Conservation (phyloP, 2,113 vertebrate genomes). For the Rostratula benghalensis region DNA sequence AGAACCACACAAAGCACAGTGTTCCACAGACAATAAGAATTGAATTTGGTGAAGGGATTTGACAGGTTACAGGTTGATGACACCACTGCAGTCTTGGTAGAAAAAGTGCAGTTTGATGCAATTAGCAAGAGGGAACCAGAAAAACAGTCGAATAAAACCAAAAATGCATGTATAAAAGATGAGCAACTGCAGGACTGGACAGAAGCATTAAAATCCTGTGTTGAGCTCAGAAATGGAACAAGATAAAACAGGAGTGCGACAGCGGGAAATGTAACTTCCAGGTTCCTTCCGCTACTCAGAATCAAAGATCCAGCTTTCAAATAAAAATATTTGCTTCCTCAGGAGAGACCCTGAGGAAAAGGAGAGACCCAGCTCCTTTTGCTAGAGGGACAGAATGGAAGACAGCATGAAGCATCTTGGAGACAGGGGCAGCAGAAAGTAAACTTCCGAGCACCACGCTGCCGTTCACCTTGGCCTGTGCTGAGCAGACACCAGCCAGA, state of each 20-base stretch:
- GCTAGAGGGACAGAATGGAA: accelerated
- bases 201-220: not conserved
- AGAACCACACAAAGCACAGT: not conserved
- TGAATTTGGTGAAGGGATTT: not conserved
- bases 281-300: not conserved
- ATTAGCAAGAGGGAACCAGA: slow-evolving; percentile 22
- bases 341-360: too few relatives aligned
- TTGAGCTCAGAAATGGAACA: not conserved
- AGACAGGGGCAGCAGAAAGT: not conserved
- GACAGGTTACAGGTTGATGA: slow-evolving; percentile 43
- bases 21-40: not conserved
- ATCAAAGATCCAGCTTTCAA: not conserved
- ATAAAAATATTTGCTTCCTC: not conserved
- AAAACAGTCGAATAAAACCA: not conserved
- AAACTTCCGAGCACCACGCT: not conserved
- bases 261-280: not conserved
- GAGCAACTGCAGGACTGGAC: not conserved
- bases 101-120: not conserved
- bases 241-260: not conserved
- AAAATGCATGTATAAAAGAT: slow-evolving; percentile 1
- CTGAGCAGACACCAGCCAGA: not conserved
- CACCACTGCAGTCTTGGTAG: not conserved
- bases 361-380: not conserved
- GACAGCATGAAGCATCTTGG: accelerated
- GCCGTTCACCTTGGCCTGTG: accelerated